A percentile compares a stretch with the other conserved stretches of the same genome.
These are phyloP conservation scores for Empidonax alnorum DNA, from an alignment of 2,113 vertebrate species.

Conservation along the genomic window DNA sequence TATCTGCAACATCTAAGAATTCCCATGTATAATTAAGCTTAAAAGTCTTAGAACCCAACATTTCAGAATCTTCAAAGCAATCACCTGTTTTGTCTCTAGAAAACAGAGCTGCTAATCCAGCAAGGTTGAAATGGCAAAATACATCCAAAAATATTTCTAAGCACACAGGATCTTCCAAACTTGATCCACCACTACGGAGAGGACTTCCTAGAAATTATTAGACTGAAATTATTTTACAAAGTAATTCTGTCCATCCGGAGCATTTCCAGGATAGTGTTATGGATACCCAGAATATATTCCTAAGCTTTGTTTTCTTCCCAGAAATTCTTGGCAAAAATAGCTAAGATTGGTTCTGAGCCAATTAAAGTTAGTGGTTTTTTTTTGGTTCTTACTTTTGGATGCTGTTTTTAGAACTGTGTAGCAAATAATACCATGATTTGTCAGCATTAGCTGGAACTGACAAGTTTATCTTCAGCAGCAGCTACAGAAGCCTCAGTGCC, in stretches of 20 bases:
- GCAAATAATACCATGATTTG: constrained; percentile 2
- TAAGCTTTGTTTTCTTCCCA: neutral
- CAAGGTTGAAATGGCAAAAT: neutral
- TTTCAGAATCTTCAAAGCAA: neutral
- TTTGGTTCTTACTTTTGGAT: neutral
- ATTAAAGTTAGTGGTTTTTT: neutral
- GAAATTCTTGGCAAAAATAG: constrained; percentile 32
- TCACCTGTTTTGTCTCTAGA: neutral
- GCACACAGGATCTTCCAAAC: neutral
- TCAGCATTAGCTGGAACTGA: neutral
- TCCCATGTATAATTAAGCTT: neutral
- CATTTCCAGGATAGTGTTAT: neutral
- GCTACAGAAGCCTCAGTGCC: neutral
- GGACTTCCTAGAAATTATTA: neutral
- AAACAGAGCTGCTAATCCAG: neutral
- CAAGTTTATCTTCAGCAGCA: neutral
- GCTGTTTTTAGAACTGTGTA: neutral
- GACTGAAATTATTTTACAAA: neutral
- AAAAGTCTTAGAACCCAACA: neutral
- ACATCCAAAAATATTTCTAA: neutral
- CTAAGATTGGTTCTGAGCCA: neutral
- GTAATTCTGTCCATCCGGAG: neutral
- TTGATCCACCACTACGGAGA: neutral
- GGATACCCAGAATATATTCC: neutral
- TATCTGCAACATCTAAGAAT: neutral